Evolutionary conservation across 2,113 vertebrate genomes (phyloP), one percentile per base, ranked within the genome.

Genomic region (Callocephalon fimbriatum): DNA sequence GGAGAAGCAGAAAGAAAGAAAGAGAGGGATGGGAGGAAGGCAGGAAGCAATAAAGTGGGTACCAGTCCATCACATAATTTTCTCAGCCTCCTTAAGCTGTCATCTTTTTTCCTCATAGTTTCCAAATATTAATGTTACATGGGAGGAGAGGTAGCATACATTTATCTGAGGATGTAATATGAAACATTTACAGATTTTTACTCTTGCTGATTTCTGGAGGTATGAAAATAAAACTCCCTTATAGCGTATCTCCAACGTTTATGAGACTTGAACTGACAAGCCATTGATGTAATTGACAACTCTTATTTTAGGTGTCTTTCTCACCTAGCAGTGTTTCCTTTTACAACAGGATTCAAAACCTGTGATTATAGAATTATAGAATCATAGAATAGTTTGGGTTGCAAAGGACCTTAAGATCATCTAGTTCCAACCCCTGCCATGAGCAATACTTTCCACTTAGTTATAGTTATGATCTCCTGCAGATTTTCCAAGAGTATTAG

Each of bases 241-340:
- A n/a, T 68, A 51, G 47, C 75, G 74, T 92, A 86, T 97, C 78
- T 66, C 82, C 48, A 73, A 20, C 62, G 40, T 92, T 97, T 95
- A 90, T 67, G 75, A 94, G 78, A 73, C 63, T 53, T 86, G 44
- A 97, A 76, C 78, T 85, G 73, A 92, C 74, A 97, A 81, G 67
- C 70, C 70, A 81, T 62, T 90, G 88, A 95, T 12, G 44, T 66
- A 91, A 91, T 85, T 95, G 27, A 32, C 72, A 92, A 35, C 38
- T 87, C 83, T 90, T 95, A 90, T 80, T 87, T 77, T 95, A 92
- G 29, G 58, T 73, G 7, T 77, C 32, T 90, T 62, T 86, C 59
- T 91, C 74, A 88, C 25, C 14, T 79, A 89, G 53, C 32, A 4
- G 18, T 53, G 3, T 83, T 73, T 56, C 83, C 81, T 97, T 83